Evolutionary conservation across 2,797 vertebrate species (phyloP).

Genomic region (Mus caroli): DNA sequence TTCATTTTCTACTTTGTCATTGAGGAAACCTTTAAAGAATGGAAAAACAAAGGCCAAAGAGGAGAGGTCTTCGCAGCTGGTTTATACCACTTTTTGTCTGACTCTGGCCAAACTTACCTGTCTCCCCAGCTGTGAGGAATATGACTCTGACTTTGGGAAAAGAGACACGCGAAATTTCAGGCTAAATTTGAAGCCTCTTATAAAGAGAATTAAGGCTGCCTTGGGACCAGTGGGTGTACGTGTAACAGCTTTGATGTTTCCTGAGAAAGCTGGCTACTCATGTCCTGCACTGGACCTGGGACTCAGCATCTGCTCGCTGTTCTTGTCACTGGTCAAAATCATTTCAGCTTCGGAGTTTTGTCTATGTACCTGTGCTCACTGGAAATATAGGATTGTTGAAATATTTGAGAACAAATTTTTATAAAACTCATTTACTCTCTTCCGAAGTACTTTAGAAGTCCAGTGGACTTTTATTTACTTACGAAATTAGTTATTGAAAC

Average conservation of each 20-base stretch:
- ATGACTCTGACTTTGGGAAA: slow-evolving; percentile 33
- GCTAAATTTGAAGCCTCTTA: slow-evolving; percentile 16
- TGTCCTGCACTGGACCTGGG: background rate
- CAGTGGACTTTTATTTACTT: slow-evolving; percentile 1
- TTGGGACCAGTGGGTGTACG: slow-evolving; percentile 18
- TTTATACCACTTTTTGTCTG: slow-evolving; percentile 8
- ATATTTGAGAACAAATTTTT: slow-evolving; percentile 32
- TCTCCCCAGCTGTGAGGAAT: slow-evolving; percentile 66
- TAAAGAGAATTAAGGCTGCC: slow-evolving; percentile 61
- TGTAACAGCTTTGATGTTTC: background rate
- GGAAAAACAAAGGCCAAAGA: slow-evolving; percentile 13
- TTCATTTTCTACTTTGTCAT: background rate
- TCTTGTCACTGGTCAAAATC: background rate
- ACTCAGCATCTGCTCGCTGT: background rate
- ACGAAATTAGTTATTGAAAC: background rate
- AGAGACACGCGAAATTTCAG: background rate
- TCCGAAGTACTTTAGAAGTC: slow-evolving; percentile 20
- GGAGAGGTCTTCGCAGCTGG: slow-evolving; percentile 21
- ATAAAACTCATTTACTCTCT: slow-evolving; percentile 56
- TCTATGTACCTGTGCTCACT: background rate
- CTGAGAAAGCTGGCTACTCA: background rate
- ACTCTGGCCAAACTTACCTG: background rate
- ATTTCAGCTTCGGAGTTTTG: background rate
- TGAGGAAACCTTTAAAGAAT: slow-evolving; percentile 1
- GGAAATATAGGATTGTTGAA: background rate